phyloP scores from a whole-genome alignment of 2,888 invertebrate species.

The Lasiommata megera region DNA sequence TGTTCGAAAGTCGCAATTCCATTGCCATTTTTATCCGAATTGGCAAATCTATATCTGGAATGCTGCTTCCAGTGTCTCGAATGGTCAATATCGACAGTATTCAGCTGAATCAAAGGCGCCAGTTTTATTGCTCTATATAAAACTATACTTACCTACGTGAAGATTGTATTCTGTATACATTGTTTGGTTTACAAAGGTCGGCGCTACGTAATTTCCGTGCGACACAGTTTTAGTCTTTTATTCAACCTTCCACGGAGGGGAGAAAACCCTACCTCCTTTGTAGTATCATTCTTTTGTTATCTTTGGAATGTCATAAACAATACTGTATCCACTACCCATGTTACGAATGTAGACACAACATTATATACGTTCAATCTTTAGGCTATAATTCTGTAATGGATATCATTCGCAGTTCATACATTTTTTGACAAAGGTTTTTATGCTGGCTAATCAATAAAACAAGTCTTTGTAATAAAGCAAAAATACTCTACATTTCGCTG shows the following conservation, averaged over 20 bases:
- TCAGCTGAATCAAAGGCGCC: slow-evolving; percentile 4
- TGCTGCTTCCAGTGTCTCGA: background rate
- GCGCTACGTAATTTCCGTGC: slow-evolving; percentile 18
- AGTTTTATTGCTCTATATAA: background rate
- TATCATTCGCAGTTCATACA: no score
- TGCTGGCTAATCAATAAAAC: no score
- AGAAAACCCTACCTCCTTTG: slow-evolving; percentile 18
- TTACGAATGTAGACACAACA: background rate
- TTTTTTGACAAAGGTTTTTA: no score
- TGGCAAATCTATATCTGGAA: background rate
- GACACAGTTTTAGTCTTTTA: slow-evolving; percentile 21
- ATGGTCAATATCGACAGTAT: background rate
- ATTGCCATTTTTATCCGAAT: background rate
- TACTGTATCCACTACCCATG: slow-evolving; percentile 1
- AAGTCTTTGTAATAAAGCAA: no score
- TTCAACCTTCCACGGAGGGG: slow-evolving; percentile 12
- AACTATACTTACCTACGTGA: background rate
- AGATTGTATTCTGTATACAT: slow-evolving; percentile 1
- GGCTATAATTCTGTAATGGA: no score
- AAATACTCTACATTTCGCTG: no score
- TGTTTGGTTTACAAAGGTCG: slow-evolving; percentile 17
- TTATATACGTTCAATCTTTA: no score
- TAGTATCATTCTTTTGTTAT: slow-evolving; percentile 21
- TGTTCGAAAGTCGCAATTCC: background rate
- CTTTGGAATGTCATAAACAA: slow-evolving; percentile 18